Evolutionary conservation across 2,888 invertebrate genomes (phyloP), one percentile per base, ranked within the genome.

Genomic region (Drosophila birchii): DNA sequence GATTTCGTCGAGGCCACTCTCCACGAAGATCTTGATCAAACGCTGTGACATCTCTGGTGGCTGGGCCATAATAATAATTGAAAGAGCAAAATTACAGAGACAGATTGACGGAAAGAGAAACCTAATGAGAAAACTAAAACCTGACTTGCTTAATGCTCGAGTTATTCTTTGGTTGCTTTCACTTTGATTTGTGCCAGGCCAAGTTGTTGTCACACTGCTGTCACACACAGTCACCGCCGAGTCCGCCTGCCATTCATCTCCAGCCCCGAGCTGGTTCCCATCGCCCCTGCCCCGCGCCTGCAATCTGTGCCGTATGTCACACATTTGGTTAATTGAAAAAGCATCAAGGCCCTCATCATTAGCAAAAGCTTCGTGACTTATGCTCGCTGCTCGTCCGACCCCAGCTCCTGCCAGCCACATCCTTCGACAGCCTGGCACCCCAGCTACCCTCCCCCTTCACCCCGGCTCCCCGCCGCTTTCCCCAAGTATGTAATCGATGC

Each of bases 401-500:
- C n/a, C 55, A 23, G 59, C 71, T 57, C 32, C 34, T 12, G 34
- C 47, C 32, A 20, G 36, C 58, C 44, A 58, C 45, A 23, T 32
- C 62, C 38, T 38, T 32, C 34, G 59, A 20, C 39, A 32, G 3
- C 41, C 36, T 36, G 62, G 34, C 45, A 43, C n/a, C 47, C 26
- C n/a, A 1, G n/a, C 47, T 26, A 9, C 26, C 26, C 43, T 9
- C 41, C 1, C 26, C 26, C 26, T 20, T 9, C 41, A 4, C 26
- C 26, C 47, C n/a, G 3, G 38, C 16, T 38, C 29, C 39, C 38
- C 54, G 51, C 58, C 43, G 51, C 45, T 55, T 68, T 54, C 69
- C 57, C n/a, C 41, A 64, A 81, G 80, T 86, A 88, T 86, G 84
- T 88, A 86, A 86, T 88, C 86, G 86, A 86, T 88, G 88, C 87